Percentiles rank a stretch among this genome's conserved stretches.
Conservation (phyloP, 2,888 invertebrate species). For the Andricus curvator region DNA sequence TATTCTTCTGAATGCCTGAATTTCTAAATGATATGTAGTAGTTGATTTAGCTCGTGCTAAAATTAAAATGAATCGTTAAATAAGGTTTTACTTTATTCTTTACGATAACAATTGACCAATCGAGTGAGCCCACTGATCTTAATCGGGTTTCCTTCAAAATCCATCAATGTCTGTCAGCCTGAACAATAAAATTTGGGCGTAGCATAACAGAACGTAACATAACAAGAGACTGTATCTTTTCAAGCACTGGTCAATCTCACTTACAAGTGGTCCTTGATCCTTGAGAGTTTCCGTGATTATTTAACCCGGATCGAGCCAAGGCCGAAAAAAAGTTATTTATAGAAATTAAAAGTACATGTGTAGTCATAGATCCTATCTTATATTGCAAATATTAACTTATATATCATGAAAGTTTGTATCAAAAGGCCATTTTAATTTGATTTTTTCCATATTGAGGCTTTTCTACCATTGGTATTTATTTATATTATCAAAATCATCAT, state of each 20-base stretch:
- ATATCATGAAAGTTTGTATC: neutral
- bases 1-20: too few relatives aligned
- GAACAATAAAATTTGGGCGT: slow-evolving; percentile 16
- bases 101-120: slow-evolving; percentile 22
- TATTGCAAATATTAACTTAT: neutral
- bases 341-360: slow-evolving; percentile 7
- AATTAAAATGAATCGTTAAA: neutral
- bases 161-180: slow-evolving; percentile 20
- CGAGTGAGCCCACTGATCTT: slow-evolving; percentile 9
- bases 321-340: slow-evolving; percentile 17
- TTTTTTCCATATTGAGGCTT: too few relatives aligned
- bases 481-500: too few relatives aligned
- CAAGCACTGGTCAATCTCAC: neutral
- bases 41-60: neutral
- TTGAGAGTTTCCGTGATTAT: slow-evolving; percentile 13
- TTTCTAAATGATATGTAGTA: too few relatives aligned
- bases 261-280: neutral
- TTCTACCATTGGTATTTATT: too few relatives aligned
- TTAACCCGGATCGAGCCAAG: slow-evolving; percentile 37
- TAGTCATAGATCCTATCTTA: neutral
- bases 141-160: slow-evolving; percentile 17
- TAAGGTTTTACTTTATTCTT: neutral
- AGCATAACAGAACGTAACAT: neutral
- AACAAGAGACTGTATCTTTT: neutral
- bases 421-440: neutral